Conservation (phyloP, 2,888 invertebrate genomes). For the Chaetogeoica ovagalla region DNA sequence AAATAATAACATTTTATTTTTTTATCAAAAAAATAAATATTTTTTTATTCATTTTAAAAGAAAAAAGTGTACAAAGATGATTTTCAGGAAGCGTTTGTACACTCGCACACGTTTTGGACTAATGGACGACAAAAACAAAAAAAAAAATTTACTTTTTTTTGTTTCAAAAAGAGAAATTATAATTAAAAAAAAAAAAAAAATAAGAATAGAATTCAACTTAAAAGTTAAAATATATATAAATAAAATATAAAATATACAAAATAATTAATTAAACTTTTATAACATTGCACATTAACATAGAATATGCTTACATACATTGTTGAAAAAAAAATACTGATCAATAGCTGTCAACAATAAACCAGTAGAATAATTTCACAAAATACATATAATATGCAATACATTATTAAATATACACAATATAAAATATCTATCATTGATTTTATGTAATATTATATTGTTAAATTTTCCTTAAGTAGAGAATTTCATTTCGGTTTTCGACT, state of each 20-base stretch:
- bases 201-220: constrained; percentile 40
- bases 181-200: constrained; percentile 37
- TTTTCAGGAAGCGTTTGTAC: constrained; percentile 45
- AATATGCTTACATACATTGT: constrained; percentile 50
- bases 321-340: constrained; percentile 46
- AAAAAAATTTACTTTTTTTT: constrained; percentile 36
- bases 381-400: constrained; percentile 17
- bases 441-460: constrained; percentile 16
- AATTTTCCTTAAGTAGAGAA: constrained; percentile 46
- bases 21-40: constrained; percentile 49
- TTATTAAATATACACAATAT: neutral
- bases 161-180: constrained; percentile 20
- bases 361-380: constrained; percentile 45
- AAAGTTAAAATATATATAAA: constrained; percentile 47
- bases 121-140: constrained; percentile 35
- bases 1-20: neutral
- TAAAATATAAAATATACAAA: constrained; percentile 53
- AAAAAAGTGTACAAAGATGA: constrained; percentile 50
- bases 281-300: constrained; percentile 53
- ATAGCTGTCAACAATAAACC: constrained; percentile 50
- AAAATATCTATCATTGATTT: constrained; percentile 36
- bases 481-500: constrained; percentile 48
- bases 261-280: constrained; percentile 53
- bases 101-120: constrained; percentile 49
- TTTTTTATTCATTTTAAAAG: constrained; percentile 49